Evolutionary conservation across 2,888 invertebrate species (phyloP).

Genomic region (Tryphoninae sp.): DNA sequence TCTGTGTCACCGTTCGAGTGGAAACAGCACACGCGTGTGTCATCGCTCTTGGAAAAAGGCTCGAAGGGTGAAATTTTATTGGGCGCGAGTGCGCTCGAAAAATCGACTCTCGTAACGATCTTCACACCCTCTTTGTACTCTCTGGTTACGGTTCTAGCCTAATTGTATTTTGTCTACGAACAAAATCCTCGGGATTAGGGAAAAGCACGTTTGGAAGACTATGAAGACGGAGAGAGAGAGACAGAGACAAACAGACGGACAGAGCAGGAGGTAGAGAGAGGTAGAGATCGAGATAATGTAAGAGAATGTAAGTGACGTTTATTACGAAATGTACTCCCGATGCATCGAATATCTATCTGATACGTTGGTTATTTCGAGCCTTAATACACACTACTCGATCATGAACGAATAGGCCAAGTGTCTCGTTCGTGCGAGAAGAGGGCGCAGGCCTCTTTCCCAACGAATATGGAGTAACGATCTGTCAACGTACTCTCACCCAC

Average conservation of each 20-base stretch:
- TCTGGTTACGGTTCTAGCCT: constrained; percentile 40
- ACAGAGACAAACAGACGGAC: not conserved
- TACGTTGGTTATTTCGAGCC: constrained; percentile 42
- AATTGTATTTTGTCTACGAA: constrained; percentile 67
- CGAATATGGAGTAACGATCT: constrained; percentile 28
- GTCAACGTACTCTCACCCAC: not conserved
- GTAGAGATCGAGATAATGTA: not conserved
- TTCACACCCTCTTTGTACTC: constrained; percentile 27
- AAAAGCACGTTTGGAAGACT: constrained; percentile 62
- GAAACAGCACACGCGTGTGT: constrained; percentile 20
- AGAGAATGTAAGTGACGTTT: constrained; percentile 34
- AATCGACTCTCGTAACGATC: constrained; percentile 22
- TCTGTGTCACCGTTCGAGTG: not conserved
- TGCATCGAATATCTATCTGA: constrained; percentile 54
- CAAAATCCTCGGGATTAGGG: constrained; percentile 66
- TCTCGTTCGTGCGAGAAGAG: constrained; percentile 9
- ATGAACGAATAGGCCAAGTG: constrained; percentile 52
- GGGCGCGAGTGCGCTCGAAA: constrained; percentile 51
- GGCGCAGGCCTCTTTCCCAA: constrained; percentile 56
- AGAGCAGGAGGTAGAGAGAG: not conserved
- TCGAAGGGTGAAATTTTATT: constrained; percentile 57
- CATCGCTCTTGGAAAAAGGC: constrained; percentile 27
- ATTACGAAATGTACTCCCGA: constrained; percentile 43
- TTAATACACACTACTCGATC: constrained; percentile 51
- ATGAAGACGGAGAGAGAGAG: not conserved